Base-by-base conservation (phyloP, 1,140 invertebrate genomes). In the Ceratosolen fusciceps region DNA sequence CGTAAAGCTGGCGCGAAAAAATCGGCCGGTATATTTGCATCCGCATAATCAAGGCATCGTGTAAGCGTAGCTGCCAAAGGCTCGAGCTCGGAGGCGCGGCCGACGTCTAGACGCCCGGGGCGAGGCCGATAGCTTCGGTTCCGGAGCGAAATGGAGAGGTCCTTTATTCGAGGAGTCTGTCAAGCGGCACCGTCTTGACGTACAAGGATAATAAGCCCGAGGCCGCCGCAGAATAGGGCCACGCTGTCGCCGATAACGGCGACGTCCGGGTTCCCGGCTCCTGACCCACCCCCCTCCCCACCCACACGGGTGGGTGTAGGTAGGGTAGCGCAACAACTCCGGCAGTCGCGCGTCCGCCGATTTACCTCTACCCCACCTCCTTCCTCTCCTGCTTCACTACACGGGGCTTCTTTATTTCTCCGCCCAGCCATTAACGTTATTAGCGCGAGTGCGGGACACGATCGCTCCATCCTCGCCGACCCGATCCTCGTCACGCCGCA, bases 91-190 rank as follows among this genome's bases (percentile, higher is more conserved):
- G 16, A 65, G 58, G 31, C 60, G 39, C 67, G 47, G 43, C 26
- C 19, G 5, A 9, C 56, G 72, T 73, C 31, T 73, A 73, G 54
- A 58, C 39, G 56, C 39, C 12, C 37, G 26, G 21, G 43, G 21
- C 19, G 26, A 34, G 54, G 26, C 24, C 47, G 58, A 49, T 21
- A 31, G 39, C 39, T 60, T 47, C 29, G 34, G 21, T 62, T 47
- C 39, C 24, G 26, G 67, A 3, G 52, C 62, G 65, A 70, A 56
- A 56, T 56, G 65, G 74, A 56, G 49, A 77, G 65, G 52, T 77
- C 75, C 75, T 70, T 70, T 77, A 71, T 77, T 60, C 67, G 52
- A 56, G 75, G 2, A 16, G 21, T 39, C 65, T 70, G 65, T 77
- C 75, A 70, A 58, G 26, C 65, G 26, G 10, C 34, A 37, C 19